phyloP scores from a whole-genome alignment of 2,113 vertebrate genomes.

The Mustela lutreola region DNA sequence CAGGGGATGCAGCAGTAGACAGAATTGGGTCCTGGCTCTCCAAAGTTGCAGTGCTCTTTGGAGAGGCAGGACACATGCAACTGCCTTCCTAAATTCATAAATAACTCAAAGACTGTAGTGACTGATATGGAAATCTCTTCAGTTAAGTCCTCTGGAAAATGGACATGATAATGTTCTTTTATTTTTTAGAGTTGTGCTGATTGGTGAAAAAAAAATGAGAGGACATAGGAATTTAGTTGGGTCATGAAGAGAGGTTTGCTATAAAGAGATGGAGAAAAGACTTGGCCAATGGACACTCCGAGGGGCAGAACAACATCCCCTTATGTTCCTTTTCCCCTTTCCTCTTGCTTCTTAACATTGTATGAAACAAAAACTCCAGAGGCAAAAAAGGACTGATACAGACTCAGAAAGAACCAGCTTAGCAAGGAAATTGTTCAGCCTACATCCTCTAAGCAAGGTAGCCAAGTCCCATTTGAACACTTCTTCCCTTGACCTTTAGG shows the following conservation, averaged over 20 bases:
- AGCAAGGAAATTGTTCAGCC: background rate
- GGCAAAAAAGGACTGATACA: background rate
- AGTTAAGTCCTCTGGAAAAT: background rate
- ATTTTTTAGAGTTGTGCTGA: background rate
- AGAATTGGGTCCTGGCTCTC: rapidly evolving
- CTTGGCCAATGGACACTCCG: background rate
- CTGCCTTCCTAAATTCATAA: background rate
- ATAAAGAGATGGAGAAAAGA: background rate
- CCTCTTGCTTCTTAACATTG: background rate
- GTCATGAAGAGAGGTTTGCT: background rate
- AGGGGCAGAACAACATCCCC: background rate
- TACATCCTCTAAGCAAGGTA: background rate
- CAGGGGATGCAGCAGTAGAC: background rate
- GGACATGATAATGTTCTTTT: background rate
- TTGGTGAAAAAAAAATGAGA: background rate
- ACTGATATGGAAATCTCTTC: background rate
- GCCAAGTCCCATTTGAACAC: background rate
- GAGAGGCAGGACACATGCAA: background rate
- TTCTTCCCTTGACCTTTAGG: background rate
- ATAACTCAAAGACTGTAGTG: background rate
- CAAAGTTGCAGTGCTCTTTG: background rate
- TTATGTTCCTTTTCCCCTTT: background rate
- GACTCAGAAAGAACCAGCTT: background rate
- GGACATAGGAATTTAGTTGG: background rate
- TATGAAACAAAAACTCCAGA: background rate